Conservation (phyloP, 2,113 vertebrate genomes). For the Mobula hypostoma region DNA sequence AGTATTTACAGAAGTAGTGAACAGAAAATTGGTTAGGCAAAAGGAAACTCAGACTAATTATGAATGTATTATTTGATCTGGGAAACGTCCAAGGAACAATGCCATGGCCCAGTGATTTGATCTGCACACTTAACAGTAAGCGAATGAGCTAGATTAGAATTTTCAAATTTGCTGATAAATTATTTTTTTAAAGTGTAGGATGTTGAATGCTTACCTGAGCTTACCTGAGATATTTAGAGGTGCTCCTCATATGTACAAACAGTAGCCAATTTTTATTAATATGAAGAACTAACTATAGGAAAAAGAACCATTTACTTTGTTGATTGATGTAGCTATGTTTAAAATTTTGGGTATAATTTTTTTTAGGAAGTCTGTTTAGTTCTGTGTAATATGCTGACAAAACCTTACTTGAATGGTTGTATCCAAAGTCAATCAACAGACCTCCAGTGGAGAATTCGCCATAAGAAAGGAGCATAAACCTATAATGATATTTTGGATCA, state of each 20-base stretch:
- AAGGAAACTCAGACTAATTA: constrained; percentile 15
- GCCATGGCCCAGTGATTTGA: constrained; percentile 11
- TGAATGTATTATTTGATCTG: constrained; percentile 18
- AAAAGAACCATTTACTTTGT: background rate
- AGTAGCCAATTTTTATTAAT: background rate
- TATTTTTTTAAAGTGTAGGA: background rate
- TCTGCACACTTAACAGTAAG: background rate
- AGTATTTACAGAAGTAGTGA: background rate
- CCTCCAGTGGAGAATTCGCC: background rate
- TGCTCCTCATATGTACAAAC: background rate
- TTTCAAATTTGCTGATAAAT: constrained; percentile 11
- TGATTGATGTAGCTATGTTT: background rate
- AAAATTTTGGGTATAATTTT: background rate
- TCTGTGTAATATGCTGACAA: background rate
- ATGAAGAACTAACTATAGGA: background rate
- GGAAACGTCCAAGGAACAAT: background rate
- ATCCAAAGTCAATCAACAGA: background rate
- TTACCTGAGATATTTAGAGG: background rate
- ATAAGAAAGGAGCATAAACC: background rate
- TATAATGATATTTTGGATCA: background rate
- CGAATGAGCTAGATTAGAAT: constrained; percentile 22
- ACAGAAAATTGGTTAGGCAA: constrained; percentile 9
- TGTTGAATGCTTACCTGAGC: background rate
- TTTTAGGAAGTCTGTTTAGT: background rate
- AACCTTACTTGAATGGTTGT: background rate